These are phyloP conservation scores for Mizuhopecten yessoensis DNA, from an alignment of 1,140 invertebrate species.

Conservation along the genomic window DNA sequence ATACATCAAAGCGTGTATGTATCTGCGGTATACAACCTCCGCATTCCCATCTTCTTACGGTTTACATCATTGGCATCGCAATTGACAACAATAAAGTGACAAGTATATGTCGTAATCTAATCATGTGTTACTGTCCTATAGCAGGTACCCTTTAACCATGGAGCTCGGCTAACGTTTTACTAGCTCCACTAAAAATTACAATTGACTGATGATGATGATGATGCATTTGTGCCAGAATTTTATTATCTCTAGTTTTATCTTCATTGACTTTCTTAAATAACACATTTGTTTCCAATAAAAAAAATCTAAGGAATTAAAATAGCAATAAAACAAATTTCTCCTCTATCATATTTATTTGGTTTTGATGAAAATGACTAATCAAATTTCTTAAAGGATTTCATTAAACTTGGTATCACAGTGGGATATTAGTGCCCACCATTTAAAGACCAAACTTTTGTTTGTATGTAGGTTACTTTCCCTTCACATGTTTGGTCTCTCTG, in stretches of 20 bases:
- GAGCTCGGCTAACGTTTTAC: not conserved
- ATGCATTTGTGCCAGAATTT: not conserved
- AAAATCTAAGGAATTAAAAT: not conserved
- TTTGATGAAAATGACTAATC: too few species aligned
- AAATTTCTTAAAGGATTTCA: too few species aligned
- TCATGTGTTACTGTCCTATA: not conserved
- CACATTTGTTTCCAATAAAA: not conserved
- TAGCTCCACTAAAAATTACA: not conserved
- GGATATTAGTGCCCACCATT: too few species aligned
- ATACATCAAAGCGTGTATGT: conserved; percentile 5
- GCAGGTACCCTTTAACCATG: not conserved
- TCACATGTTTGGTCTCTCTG: too few species aligned
- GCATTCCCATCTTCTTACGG: not conserved
- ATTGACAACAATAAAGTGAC: not conserved
- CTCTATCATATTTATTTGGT: too few species aligned
- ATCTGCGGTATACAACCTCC: not conserved
- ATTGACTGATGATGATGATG: conserved; percentile 33
- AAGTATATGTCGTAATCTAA: not conserved
- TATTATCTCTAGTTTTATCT: not conserved
- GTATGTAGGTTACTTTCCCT: too few species aligned
- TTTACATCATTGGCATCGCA: not conserved
- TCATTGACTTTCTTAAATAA: not conserved
- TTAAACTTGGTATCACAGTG: too few species aligned
- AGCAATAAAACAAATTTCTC: not conserved
- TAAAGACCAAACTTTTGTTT: too few species aligned